Conservation (phyloP, 1,140 invertebrate genomes). For the Cherax quadricarinatus region DNA sequence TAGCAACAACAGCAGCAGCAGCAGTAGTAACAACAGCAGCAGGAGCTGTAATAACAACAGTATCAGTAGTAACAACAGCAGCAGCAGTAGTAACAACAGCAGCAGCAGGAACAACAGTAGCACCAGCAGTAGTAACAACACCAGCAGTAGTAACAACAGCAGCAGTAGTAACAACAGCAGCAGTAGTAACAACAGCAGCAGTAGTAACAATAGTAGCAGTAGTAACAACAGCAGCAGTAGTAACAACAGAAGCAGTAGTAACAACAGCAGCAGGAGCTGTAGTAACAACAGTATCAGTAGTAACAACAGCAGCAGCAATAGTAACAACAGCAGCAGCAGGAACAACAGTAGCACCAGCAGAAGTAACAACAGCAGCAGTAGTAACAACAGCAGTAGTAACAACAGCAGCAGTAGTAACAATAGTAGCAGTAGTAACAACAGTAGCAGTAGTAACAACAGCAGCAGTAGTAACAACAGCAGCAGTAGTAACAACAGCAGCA, state of each 20-base stretch:
- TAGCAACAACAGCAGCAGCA: slow-evolving; percentile 9
- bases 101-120: not conserved
- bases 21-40: slow-evolving; percentile 22
- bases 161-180: not conserved
- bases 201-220: not conserved
- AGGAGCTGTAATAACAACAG: slow-evolving; percentile 1
- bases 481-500: not conserved
- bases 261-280: slow-evolving; percentile 5
- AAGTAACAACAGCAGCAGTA: not conserved
- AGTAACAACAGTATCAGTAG: not conserved
- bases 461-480: not conserved
- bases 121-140: too few species aligned
- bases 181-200: slow-evolving; percentile 5
- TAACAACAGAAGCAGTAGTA: slow-evolving; percentile 15
- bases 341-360: not conserved
- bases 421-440: not conserved
- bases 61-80: not conserved
- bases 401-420: not conserved
- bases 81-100: slow-evolving; percentile 1
- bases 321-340: not conserved
- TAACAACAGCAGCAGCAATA: not conserved
- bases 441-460: not conserved
- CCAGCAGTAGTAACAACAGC: not conserved
- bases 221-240: slow-evolving; percentile 2
- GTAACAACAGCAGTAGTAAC: not conserved